Base-by-base conservation (phyloP, 2,888 invertebrate species). In the Meta bourneti region DNA sequence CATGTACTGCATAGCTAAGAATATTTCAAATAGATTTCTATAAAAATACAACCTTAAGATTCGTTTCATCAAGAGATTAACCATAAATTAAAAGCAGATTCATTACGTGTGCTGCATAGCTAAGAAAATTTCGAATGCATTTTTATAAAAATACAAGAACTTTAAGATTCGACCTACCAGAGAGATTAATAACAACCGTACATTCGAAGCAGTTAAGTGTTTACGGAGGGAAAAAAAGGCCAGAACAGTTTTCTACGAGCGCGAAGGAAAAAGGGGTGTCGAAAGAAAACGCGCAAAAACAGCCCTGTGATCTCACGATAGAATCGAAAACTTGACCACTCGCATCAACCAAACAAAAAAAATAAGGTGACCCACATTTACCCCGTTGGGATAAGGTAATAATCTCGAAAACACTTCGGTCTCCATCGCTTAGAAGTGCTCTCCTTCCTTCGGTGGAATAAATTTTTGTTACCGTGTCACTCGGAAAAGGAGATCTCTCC, bases 311-410 rank as follows among this genome's bases (percentile, higher is more conserved):
- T 61, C 61, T 8, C 78, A 9, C 7, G 51, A n/a, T 0, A 7
- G 52, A 16, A 75, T 74, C 34, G 69, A 77, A 85, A 85, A 69
- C 85, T 89, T 89, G 89, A 89, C 89, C 89, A 89, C 82, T 89
- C 69, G 81, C 51, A 75, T 51, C 49, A 85, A 78, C 20, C 48
- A 81, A 82, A 88, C 80, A 19, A 80, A 81, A 81, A 78, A 78
- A 82, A 77, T 20, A 75, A 77, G 89, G 52, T 89, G 89, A 89
- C 89, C 89, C 52, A 89, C 77, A 77, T 89, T 51, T 69, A 34
- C 82, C 70, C 61, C 77, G 82, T 75, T 88, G 75, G 88, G 74
- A 81, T 88, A 88, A 88, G 88, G 88, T 88, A 88, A 88, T 88
- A 88, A 88, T 88, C 88, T 88, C 70, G 34, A 74, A 34, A 88